These are phyloP conservation scores for Alviniconcha marisindica DNA, from an alignment of 1,140 invertebrate species.

Conservation along the genomic window DNA sequence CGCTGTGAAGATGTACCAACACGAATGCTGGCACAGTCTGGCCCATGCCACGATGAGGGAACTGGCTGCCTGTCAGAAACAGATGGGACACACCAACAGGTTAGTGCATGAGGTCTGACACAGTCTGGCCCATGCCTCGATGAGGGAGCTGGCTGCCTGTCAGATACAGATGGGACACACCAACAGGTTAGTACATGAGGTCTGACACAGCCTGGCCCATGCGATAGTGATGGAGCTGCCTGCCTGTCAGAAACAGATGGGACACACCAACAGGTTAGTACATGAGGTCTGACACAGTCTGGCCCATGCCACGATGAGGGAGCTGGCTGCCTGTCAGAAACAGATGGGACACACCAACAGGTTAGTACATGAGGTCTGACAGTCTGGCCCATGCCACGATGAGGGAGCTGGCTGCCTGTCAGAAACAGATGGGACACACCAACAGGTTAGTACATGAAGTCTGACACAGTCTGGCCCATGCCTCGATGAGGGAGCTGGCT, in stretches of 20 bases:
- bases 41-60: slow-evolving; percentile 88
- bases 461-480: slow-evolving; percentile 46
- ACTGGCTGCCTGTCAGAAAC: slow-evolving; percentile 89
- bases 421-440: too few species aligned
- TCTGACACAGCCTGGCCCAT: too few species aligned
- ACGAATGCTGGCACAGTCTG: slow-evolving; percentile 90
- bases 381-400: too few species aligned
- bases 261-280: too few species aligned
- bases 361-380: slow-evolving; percentile 85
- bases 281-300: too few species aligned
- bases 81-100: slow-evolving; percentile 84
- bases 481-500: slow-evolving; percentile 76
- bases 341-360: slow-evolving; percentile 83
- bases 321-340: too few species aligned
- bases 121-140: slow-evolving; percentile 85
- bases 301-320: slow-evolving; percentile 87
- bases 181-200: slow-evolving; percentile 76
- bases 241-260: too few species aligned
- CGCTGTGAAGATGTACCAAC: slow-evolving; percentile 88
- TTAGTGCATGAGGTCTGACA: slow-evolving; percentile 85
- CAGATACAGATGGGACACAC: slow-evolving; percentile 87
- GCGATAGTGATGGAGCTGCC: background rate
- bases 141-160: slow-evolving; percentile 89
- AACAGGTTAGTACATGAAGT: too few species aligned
- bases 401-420: too few species aligned